Percentiles rank a stretch among this genome's conserved stretches.
Conservation (phyloP, 2,113 vertebrate species). For the Anhinga rufa region DNA sequence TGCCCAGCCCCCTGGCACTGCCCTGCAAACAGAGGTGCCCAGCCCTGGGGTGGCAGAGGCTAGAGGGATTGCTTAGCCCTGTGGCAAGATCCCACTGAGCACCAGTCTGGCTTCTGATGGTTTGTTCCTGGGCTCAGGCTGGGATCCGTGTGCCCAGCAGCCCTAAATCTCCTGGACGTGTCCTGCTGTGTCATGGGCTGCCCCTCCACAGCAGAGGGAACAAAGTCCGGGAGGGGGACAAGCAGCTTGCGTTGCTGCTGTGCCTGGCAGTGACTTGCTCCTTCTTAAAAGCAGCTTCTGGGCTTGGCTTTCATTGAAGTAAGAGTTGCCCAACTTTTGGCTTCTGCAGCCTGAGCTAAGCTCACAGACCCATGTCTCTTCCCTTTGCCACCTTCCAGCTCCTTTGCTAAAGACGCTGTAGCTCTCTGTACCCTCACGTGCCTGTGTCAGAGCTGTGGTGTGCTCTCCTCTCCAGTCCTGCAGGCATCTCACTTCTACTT, state of each 20-base stretch:
- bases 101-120: background rate
- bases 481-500: background rate
- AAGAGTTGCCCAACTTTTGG: background rate
- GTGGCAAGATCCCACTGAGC: background rate
- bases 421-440: background rate
- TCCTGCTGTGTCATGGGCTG: background rate
- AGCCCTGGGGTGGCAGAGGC: background rate
- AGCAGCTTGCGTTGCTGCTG: background rate
- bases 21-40: background rate
- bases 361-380: background rate
- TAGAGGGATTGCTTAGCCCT: background rate
- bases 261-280: background rate
- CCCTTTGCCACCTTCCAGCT: background rate
- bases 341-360: background rate
- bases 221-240: background rate
- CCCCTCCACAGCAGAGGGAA: background rate
- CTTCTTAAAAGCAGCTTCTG: background rate
- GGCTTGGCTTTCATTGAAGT: background rate
- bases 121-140: background rate
- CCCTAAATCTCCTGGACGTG: background rate
- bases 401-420: background rate
- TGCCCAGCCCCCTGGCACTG: background rate
- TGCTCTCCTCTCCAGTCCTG: background rate
- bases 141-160: background rate
- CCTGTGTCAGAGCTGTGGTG: background rate